Conservation (phyloP, 2,888 invertebrate genomes). For the Latheticus oryzae region DNA sequence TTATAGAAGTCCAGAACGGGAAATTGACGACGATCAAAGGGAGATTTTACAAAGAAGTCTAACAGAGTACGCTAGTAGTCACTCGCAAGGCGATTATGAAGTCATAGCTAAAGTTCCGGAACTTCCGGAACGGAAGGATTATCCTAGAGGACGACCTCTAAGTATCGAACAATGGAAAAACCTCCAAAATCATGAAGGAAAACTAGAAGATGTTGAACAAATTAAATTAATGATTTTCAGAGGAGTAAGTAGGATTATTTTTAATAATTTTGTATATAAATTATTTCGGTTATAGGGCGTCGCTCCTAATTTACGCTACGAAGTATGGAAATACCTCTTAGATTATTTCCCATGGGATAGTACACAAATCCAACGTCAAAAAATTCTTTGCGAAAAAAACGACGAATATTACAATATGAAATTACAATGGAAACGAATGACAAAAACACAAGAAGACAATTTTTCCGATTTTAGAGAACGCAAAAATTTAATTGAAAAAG, state of each 20-base stretch:
- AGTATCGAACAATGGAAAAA: slow-evolving; percentile 84
- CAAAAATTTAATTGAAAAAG: slow-evolving; percentile 96
- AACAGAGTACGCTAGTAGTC: slow-evolving; percentile 65
- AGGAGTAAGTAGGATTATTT: slow-evolving; percentile 75
- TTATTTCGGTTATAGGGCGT: slow-evolving; percentile 75
- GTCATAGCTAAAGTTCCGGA: slow-evolving; percentile 75
- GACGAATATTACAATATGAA: slow-evolving; percentile 96
- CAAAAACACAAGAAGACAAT: slow-evolving; percentile 85
- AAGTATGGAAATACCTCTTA: slow-evolving; percentile 95
- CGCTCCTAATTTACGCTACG: slow-evolving; percentile 77
- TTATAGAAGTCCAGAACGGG: slow-evolving; percentile 73
- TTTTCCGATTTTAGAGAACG: slow-evolving; percentile 91
- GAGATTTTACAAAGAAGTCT: slow-evolving; percentile 73
- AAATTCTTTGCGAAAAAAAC: slow-evolving; percentile 77
- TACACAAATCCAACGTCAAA: slow-evolving; percentile 77
- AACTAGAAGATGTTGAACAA: slow-evolving; percentile 80
- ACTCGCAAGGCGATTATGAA: slow-evolving; percentile 78
- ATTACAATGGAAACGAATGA: slow-evolving; percentile 94
- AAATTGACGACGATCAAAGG: slow-evolving; percentile 73
- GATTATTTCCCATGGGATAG: slow-evolving; percentile 90
- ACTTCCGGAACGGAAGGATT: slow-evolving; percentile 77
- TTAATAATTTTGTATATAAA: slow-evolving; percentile 1
- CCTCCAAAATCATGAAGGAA: slow-evolving; percentile 83
- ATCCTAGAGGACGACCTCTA: slow-evolving; percentile 79
- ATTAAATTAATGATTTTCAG: slow-evolving; percentile 90